Evolutionary conservation across 1,140 invertebrate genomes (phyloP), one percentile per base, ranked within the genome.

Genomic region (Drosophila athabasca): DNA sequence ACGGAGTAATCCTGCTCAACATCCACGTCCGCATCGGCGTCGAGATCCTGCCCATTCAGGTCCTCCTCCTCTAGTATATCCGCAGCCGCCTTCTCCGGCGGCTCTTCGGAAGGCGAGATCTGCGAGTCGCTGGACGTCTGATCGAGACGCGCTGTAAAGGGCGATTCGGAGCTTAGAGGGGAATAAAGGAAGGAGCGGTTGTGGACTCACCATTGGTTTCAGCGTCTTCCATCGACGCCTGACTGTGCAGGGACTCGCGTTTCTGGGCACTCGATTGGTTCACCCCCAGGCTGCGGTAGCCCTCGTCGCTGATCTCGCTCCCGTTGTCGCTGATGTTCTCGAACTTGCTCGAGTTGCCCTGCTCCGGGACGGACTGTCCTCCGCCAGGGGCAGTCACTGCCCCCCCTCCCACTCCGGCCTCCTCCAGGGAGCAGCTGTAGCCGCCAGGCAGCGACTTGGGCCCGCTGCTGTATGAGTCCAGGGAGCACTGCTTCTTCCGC

Each of bases 221-320:
- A 92, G 94, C 94, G 92, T 95, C 94, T 62, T 95, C 94, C 51
- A 93, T 93, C 35, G 94, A 95, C 67, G 94, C 94, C 91, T 95
- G 94, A 91, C 94, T 95, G 83, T 94, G 93, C 55, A 95, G 89
- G 53, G 94, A 95, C 54, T 94, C 93, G 90, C 94, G 91, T 94
- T 95, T 88, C 93, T 93, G 93, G 91, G 92, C 92, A 91, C 90
- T 92, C 19, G 93, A 92, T 62, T 95, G 95, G 29, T 95, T 94
- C 24, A 95, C 93, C 6, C 95, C 95, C 71, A 96, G 91, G 82
- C 96, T 97, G 80, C 96, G 94, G 84, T 97, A 97, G 4, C 96
- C 96, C 88, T 97, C 96, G 91, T 97, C 96, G 45, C 96, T 97
- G 17, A 97, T 95, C 90, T 97, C 96, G 60, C 96, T 97, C 3